Conservation (phyloP, 2,888 invertebrate species). For the Tenodera sinensis region DNA sequence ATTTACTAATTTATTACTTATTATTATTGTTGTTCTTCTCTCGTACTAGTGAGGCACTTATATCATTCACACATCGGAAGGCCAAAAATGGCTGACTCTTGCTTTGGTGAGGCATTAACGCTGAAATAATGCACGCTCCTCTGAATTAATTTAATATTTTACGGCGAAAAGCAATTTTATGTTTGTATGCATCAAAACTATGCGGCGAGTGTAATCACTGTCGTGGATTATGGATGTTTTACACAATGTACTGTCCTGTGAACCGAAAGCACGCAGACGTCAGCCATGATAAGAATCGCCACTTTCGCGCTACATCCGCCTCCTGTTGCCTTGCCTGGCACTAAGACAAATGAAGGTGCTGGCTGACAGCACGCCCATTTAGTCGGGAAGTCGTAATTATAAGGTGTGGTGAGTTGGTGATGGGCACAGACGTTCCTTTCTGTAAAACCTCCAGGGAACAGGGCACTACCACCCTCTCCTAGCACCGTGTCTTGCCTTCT, state of each 20-base stretch:
- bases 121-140: no score
- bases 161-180: no score
- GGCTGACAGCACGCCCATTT: slow-evolving; percentile 50
- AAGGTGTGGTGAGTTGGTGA: slow-evolving; percentile 42
- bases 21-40: no score
- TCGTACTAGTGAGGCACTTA: no score
- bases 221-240: no score
- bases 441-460: not conserved
- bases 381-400: slow-evolving; percentile 52
- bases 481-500: not conserved
- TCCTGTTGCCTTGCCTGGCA: slow-evolving; percentile 17
- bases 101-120: no score
- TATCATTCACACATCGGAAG: no score
- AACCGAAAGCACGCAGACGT: not conserved
- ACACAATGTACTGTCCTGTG: not conserved
- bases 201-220: no score
- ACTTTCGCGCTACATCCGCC: not conserved
- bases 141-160: no score
- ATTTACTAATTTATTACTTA: no score
- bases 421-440: not conserved
- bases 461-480: not conserved
- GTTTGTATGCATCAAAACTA: no score
- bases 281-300: not conserved
- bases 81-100: no score
- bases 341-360: slow-evolving; percentile 51